A percentile compares a stretch with the other conserved stretches of the same genome.
Evolutionary conservation across 2,888 invertebrate species (phyloP).

Genomic region (Campoletis raptor): DNA sequence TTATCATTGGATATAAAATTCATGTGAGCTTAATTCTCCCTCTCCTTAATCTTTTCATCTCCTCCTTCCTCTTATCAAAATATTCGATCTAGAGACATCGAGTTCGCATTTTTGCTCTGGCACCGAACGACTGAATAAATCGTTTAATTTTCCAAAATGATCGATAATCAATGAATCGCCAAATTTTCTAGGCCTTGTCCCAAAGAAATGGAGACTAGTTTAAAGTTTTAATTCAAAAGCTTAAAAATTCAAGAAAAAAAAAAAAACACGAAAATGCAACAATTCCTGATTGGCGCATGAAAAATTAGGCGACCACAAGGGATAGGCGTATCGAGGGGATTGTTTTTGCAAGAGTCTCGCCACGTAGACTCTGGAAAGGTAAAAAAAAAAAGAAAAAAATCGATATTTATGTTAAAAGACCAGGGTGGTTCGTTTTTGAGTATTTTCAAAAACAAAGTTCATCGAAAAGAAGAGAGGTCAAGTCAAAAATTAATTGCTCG

Average conservation of each 20-base stretch:
- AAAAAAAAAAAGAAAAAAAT: slow-evolving; percentile 75
- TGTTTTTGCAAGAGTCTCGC: slow-evolving; percentile 78
- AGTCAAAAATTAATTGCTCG: background rate
- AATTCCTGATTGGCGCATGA: slow-evolving; percentile 48
- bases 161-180: background rate
- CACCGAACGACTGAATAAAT: background rate
- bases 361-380: slow-evolving; percentile 77
- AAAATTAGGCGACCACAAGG: slow-evolving; percentile 12
- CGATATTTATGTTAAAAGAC: slow-evolving; percentile 63
- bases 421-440: slow-evolving; percentile 14
- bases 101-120: slow-evolving; percentile 10
- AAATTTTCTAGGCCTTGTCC: slow-evolving; percentile 26
- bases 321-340: slow-evolving; percentile 60
- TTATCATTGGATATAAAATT: slow-evolving; percentile 48
- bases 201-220: background rate
- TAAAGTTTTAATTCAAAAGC: background rate
- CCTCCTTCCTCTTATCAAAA: slow-evolving; percentile 31
- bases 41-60: slow-evolving; percentile 3
- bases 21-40: slow-evolving; percentile 23
- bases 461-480: background rate
- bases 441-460: background rate
- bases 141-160: background rate
- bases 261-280: slow-evolving; percentile 48
- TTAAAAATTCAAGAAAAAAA: slow-evolving; percentile 12
- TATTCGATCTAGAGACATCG: slow-evolving; percentile 42